A percentile compares a stretch with the other conserved stretches of the same genome.
These are phyloP conservation scores for Apodemus sylvaticus DNA, from an alignment of 2,113 vertebrate genomes.

Conservation along the genomic window DNA sequence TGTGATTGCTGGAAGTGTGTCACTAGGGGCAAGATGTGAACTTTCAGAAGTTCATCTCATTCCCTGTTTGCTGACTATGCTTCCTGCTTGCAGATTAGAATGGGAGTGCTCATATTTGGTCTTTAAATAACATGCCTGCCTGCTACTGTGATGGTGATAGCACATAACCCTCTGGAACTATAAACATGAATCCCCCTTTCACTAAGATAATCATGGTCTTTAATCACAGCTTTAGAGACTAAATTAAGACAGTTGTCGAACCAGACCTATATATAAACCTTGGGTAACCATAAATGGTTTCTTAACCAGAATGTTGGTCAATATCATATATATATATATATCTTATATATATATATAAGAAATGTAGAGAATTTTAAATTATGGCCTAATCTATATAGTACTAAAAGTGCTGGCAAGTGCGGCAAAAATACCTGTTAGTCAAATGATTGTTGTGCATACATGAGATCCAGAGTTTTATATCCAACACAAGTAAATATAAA, in stretches of 20 bases:
- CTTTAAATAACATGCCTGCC: neutral
- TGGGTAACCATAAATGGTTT: neutral
- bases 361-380: neutral
- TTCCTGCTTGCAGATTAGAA: neutral
- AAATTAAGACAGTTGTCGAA: neutral
- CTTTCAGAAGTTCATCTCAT: neutral
- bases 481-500: neutral
- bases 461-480: neutral
- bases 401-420: neutral
- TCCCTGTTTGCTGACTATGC: neutral
- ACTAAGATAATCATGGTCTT: neutral
- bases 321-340: too few relatives aligned
- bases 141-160: neutral
- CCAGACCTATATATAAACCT: neutral
- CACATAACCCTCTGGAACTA: neutral
- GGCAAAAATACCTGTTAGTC: neutral
- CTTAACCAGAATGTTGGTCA: neutral
- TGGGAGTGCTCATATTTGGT: neutral
- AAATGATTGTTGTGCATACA: neutral
- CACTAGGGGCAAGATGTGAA: neutral
- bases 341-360: neutral
- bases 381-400: neutral
- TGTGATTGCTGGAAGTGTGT: too few relatives aligned
- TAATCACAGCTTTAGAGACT: neutral
- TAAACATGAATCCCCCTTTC: neutral